Evolutionary conservation across 2,888 invertebrate species (phyloP).

Genomic region (Philereme vetulata): DNA sequence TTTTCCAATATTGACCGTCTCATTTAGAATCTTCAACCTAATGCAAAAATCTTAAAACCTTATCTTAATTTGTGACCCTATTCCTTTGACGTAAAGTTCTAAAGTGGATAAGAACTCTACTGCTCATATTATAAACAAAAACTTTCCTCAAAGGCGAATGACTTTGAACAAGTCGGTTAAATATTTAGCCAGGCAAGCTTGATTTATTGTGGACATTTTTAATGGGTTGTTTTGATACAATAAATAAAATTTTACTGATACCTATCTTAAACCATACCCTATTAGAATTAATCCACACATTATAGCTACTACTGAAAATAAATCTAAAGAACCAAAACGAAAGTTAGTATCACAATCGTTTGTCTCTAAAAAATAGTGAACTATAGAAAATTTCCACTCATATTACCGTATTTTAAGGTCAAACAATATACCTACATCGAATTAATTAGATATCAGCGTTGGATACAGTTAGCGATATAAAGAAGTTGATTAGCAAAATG

Average conservation of each 20-base stretch:
- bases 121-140: constrained; percentile 27
- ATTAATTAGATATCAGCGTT: too few species aligned
- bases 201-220: constrained; percentile 32
- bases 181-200: constrained; percentile 32
- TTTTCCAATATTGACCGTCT: constrained; percentile 5
- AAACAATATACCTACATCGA: too few species aligned
- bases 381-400: too few species aligned
- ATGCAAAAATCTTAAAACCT: neutral
- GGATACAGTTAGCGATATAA: too few species aligned
- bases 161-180: constrained; percentile 44
- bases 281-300: too few species aligned
- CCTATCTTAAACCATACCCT: neutral
- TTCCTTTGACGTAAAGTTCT: neutral
- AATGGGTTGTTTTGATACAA: constrained; percentile 13
- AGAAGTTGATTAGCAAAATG: too few species aligned
- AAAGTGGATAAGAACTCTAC: neutral
- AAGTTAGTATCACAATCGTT: too few species aligned
- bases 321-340: too few species aligned
- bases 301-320: too few species aligned
- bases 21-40: neutral
- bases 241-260: constrained; percentile 9
- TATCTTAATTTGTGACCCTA: neutral
- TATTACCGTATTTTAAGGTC: too few species aligned
- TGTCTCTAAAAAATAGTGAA: too few species aligned
- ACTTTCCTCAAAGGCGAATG: constrained; percentile 53